Evolutionary conservation across 2,797 vertebrate genomes (phyloP), one percentile per base, ranked within the genome.

Genomic region (Oceanodroma leucorhoa): DNA sequence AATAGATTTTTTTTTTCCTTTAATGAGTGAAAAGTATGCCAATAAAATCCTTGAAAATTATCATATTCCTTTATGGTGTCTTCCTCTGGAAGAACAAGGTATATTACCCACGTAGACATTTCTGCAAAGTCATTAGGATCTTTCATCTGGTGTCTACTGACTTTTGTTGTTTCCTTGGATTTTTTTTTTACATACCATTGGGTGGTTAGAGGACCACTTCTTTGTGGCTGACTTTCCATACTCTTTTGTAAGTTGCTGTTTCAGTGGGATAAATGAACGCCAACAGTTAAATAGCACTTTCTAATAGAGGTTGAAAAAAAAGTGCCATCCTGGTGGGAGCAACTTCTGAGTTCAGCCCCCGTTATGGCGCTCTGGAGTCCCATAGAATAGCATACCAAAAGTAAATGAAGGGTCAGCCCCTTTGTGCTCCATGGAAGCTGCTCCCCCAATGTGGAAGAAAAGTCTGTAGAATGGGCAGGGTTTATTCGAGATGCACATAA

Each of bases 1-100:
- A 97, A 98, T 97, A 95, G 97, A 97, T 97, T 96, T 54, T 95
- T 95, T 96, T 86, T 91, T 81, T 9, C 62, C 70, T 93, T 94
- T 70, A 92, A 87, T 78, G 71, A 86, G 30, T 91, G 87, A 97
- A 61, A 70, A 87, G 40, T 76, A 89, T 96, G 94, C 96, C 96
- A 96, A 96, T 98, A 94, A 93, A 96, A 96, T 96, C 93, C 96
- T 97, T 93, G 73, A 84, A 93, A 95, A 85, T 75, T 53, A 62
- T 92, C 41, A 29, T 91, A 77, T 95, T 93, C 73, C 78, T 91
- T 95, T 75, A n/a, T 92, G 50, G 43, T 93, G 48, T 83, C 88
- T 97, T 95, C 50, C 60, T 83, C 46, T 93, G 70, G 67, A 93
- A 91, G 82, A 70, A 26, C 11, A 38, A 53, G 32, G n/a, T 87